Evolutionary conservation across 2,797 vertebrate species (phyloP), one percentile per base, ranked within the genome.

Genomic region (Danionella dracula): DNA sequence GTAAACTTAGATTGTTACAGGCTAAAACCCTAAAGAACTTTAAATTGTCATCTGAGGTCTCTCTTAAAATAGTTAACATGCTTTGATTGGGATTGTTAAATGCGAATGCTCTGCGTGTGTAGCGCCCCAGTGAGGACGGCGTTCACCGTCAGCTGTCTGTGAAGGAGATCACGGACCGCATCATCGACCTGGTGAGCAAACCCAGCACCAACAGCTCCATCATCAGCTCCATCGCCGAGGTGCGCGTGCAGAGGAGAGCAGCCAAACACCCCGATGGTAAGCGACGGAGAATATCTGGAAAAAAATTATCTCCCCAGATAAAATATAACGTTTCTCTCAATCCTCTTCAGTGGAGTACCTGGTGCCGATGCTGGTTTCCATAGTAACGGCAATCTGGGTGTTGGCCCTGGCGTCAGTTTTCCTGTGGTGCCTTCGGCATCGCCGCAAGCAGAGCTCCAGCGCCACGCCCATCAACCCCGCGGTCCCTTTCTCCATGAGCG

Each of bases 111-210:
- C 21, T 34, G 17, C 59, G 48, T 45, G n/a, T 71, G 5, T 77
- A 79, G 69, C 77, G 95, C 92, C 89, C 87, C 68, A 87, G 90
- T 19, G 91, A 92, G 29, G 89, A 92, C 48, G 89, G 61, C 1
- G 58, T 81, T 11, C 83, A 88, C 34, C 88, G 88, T 40, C 77
- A 79, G 10, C 85, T 88, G 57, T 87, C 90, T 0, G 83, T 93
- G 70, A 91, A 91, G 77, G 91, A 91, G 46, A 88, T 93, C 81
- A 93, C 91, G 0, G 91, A 94, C 70, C 83, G 84, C 74, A 92
- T 95, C 58, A 87, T 92, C 8, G 92, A 93, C 40, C 88, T 94
- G 0, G 90, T 94, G 51, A 92, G 93, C 76, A 94, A 88, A 71
- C 85, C 89, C 0, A 89, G 90, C 0, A 80, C 84, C 50, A 94